Evolutionary conservation across 2,888 invertebrate genomes (phyloP).

Genomic region (Plusia festucae): DNA sequence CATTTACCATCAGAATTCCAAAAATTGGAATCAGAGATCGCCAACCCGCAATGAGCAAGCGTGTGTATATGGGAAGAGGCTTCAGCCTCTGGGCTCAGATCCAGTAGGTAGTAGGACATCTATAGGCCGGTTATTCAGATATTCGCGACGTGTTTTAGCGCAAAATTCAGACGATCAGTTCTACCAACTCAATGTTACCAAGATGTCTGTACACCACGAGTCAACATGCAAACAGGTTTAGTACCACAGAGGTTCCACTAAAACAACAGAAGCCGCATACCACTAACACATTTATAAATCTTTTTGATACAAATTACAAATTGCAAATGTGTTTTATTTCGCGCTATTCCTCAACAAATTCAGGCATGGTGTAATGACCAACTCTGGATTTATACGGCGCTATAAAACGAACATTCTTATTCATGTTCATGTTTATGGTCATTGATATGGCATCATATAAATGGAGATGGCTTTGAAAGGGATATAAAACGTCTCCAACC

Average conservation of each 20-base stretch:
- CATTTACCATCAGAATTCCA: no score
- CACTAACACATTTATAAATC: background rate
- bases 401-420: constrained; percentile 80
- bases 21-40: no score
- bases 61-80: no score
- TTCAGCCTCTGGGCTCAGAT: no score
- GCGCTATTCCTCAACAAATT: constrained; percentile 17
- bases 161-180: no score
- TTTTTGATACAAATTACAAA: constrained; percentile 21
- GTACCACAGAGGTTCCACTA: background rate
- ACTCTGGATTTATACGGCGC: constrained; percentile 72
- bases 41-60: no score
- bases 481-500: constrained; percentile 61
- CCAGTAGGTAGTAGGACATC: no score
- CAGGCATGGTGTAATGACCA: constrained; percentile 67
- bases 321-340: constrained; percentile 20
- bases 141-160: no score
- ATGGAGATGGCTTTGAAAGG: constrained; percentile 62
- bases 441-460: constrained; percentile 77
- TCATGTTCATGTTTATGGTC: constrained; percentile 80
- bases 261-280: background rate
- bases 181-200: no score
- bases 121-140: no score
- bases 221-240: background rate
- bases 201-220: background rate